phyloP scores from a whole-genome alignment of 1,140 invertebrate genomes.

The Galleria mellonella region DNA sequence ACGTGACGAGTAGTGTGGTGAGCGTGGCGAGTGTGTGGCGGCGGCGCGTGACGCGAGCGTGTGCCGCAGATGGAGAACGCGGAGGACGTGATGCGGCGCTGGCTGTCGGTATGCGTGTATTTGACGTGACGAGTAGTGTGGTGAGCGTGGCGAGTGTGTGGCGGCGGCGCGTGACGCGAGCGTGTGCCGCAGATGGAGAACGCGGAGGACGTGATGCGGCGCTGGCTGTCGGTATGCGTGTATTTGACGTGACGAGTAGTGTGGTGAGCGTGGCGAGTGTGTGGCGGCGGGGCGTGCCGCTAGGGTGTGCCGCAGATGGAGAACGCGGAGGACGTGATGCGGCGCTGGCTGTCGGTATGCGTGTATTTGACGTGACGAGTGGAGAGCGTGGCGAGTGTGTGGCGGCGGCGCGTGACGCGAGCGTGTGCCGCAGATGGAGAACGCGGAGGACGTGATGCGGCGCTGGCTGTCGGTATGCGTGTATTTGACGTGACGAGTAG shows the following conservation, averaged over 20 bases:
- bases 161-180: slow-evolving; percentile 88
- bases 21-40: slow-evolving; percentile 83
- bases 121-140: no score
- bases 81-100: slow-evolving; percentile 94
- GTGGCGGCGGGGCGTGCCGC: slow-evolving; percentile 86
- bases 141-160: slow-evolving; percentile 85
- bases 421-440: slow-evolving; percentile 78
- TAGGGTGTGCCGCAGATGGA: slow-evolving; percentile 93
- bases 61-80: slow-evolving; percentile 96
- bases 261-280: slow-evolving; percentile 89
- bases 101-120: slow-evolving; percentile 91
- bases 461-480: slow-evolving; percentile 94
- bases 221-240: slow-evolving; percentile 93
- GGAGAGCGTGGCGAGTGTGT: no score
- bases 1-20: no score
- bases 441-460: slow-evolving; percentile 89
- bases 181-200: slow-evolving; percentile 95
- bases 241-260: slow-evolving; percentile 81
- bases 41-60: slow-evolving; percentile 88
- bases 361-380: no score
- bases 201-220: slow-evolving; percentile 94
- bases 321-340: slow-evolving; percentile 95
- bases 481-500: no score
- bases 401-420: no score
- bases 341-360: slow-evolving; percentile 93